Conservation (phyloP, 2,797 vertebrate species). For the Etheostoma nigrum region DNA sequence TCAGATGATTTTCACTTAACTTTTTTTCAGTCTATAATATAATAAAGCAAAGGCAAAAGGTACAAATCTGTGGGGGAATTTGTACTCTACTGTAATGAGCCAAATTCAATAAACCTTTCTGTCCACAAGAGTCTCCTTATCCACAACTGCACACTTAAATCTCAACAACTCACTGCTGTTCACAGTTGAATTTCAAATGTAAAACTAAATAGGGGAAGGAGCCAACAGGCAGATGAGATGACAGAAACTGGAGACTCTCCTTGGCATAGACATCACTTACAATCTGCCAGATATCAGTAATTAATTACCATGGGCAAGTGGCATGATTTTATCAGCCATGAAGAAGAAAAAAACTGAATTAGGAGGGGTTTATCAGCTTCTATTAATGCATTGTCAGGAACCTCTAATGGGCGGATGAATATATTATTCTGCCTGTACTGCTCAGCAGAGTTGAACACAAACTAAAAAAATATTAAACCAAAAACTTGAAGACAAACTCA, state of each 20-base stretch:
- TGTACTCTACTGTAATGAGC: conserved; percentile 17
- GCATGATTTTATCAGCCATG: conserved; percentile 77
- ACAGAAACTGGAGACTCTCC: conserved; percentile 65
- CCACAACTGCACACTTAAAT: conserved; percentile 32
- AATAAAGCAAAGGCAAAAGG: conserved; percentile 9
- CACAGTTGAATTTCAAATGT: conserved; percentile 43
- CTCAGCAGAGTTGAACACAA: conserved; percentile 32
- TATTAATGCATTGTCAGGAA: conserved; percentile 79
- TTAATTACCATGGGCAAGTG: conserved; percentile 80
- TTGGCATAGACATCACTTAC: conserved; percentile 71
- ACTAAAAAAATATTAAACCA: conserved; percentile 38
- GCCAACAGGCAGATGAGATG: conserved; percentile 62
- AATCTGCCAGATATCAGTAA: conserved; percentile 80
- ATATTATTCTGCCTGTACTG: conserved; percentile 63
- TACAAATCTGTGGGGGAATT: conserved; percentile 15
- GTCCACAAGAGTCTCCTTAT: conserved; percentile 39
- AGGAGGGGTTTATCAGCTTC: conserved; percentile 75
- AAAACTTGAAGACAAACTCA: conserved; percentile 40
- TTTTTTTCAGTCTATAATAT: neutral
- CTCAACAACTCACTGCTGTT: conserved; percentile 29
- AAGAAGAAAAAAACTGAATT: conserved; percentile 65
- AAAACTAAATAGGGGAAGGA: conserved; percentile 36
- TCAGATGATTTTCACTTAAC: neutral
- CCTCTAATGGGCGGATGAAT: conserved; percentile 78
- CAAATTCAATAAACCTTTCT: conserved; percentile 29